Percentiles rank a stretch among this genome's conserved stretches.
Evolutionary conservation across 2,113 vertebrate species (phyloP).

Genomic region (Carassius carassius): DNA sequence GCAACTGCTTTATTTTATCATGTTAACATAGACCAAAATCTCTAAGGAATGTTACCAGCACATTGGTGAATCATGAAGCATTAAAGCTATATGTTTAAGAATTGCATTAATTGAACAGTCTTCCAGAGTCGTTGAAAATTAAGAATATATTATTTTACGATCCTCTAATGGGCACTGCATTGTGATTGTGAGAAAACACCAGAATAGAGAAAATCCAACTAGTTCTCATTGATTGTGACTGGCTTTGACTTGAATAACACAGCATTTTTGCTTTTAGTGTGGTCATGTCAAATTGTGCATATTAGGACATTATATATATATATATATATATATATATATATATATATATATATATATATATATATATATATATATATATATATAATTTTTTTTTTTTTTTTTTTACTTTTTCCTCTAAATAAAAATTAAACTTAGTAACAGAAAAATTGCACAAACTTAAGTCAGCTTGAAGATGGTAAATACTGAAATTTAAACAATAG

Average conservation of each 20-base stretch:
- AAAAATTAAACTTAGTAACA: neutral
- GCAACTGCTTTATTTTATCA: neutral
- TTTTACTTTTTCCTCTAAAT: too few species aligned
- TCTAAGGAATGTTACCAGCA: neutral
- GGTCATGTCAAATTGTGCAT: neutral
- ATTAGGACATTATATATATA: neutral
- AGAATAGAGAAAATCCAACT: neutral
- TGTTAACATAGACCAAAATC: neutral
- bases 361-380: too few species aligned
- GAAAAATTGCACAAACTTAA: neutral
- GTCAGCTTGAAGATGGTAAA: neutral
- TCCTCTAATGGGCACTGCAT: neutral
- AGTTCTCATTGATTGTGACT: neutral
- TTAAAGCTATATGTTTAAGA: neutral
- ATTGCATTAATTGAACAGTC: neutral
- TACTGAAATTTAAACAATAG: neutral
- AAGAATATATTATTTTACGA: neutral
- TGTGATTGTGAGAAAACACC: neutral
- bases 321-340: too few species aligned
- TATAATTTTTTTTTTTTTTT: too few species aligned
- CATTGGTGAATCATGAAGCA: neutral
- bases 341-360: too few species aligned
- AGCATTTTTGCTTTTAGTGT: neutral
- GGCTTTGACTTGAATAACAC: neutral
- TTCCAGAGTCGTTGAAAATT: neutral